A percentile compares a stretch with the other conserved stretches of the same genome.
These are phyloP conservation scores for Drosophila paucipuncta DNA, from an alignment of 2,888 invertebrate genomes.

Conservation along the genomic window DNA sequence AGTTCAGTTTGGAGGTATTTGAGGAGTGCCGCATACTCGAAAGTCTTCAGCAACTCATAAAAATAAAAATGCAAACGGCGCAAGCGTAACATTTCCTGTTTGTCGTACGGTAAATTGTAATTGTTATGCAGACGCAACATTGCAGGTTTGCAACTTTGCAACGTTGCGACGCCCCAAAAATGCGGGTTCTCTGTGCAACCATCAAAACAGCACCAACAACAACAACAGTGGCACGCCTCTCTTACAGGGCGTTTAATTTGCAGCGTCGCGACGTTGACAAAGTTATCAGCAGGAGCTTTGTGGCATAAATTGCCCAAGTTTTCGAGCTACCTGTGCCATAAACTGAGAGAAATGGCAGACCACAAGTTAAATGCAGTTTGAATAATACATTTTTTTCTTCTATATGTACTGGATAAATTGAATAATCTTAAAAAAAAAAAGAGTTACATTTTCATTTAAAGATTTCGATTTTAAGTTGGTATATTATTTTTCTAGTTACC, in stretches of 20 bases:
- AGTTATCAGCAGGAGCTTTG: constrained; percentile 46
- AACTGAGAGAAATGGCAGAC: constrained; percentile 31
- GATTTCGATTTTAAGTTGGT: not conserved
- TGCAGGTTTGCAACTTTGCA: constrained; percentile 31
- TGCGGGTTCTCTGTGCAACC: constrained; percentile 37
- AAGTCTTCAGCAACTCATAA: constrained; percentile 44
- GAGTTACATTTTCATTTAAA: too few species aligned
- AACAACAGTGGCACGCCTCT: constrained; percentile 16
- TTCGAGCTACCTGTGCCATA: constrained; percentile 21
- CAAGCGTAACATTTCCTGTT: constrained; percentile 75
- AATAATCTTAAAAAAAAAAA: not conserved
- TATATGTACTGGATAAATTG: not conserved
- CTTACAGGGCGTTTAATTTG: constrained; percentile 49
- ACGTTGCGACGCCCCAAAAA: constrained; percentile 57
- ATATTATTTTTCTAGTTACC: not conserved
- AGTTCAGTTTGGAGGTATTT: constrained; percentile 5
- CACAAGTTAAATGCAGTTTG: not conserved
- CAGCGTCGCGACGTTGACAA: constrained; percentile 63
- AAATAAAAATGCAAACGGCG: constrained; percentile 50
- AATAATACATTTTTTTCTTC: not conserved
- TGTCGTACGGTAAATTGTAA: constrained; percentile 71
- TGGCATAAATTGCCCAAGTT: constrained; percentile 46
- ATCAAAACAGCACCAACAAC: constrained; percentile 3
- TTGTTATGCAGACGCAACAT: constrained; percentile 72
- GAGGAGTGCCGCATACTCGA: constrained; percentile 44